A percentile compares a stretch with the other conserved stretches of the same genome.
Evolutionary conservation across 2,113 vertebrate genomes (phyloP).

Genomic region (Corydoras maculifer): DNA sequence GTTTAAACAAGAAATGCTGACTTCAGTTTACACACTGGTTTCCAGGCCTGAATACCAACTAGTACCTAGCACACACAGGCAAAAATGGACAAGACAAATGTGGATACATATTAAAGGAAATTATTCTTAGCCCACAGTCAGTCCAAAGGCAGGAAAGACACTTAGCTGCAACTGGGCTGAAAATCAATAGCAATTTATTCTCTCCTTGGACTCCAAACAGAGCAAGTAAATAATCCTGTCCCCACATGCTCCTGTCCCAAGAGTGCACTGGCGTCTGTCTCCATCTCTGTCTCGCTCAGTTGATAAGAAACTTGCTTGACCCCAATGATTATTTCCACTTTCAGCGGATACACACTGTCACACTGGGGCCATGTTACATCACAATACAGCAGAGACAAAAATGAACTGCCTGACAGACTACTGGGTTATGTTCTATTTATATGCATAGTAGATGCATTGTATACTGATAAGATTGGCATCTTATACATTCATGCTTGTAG

Average conservation of each 20-base stretch:
- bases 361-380: conserved; percentile 17
- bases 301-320: conserved; percentile 41
- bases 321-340: conserved; percentile 38
- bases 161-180: conserved; percentile 63
- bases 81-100: conserved; percentile 45
- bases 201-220: conserved; percentile 75
- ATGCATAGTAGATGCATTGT: too few relatives aligned
- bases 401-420: background rate
- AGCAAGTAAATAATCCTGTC: conserved; percentile 79
- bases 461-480: too few relatives aligned
- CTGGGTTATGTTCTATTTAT: too few relatives aligned
- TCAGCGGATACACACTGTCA: conserved; percentile 29
- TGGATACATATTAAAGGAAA: conserved; percentile 48
- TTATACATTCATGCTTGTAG: too few relatives aligned
- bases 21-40: conserved; percentile 18
- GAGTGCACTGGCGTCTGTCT: conserved; percentile 51
- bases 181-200: conserved; percentile 91
- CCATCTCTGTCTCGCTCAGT: conserved; percentile 23
- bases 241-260: conserved; percentile 67
- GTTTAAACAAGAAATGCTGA: conserved; percentile 22
- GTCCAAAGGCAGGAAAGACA: conserved; percentile 64
- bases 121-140: conserved; percentile 58
- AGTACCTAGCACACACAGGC: conserved; percentile 1
- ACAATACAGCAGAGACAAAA: conserved; percentile 31
- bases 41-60: conserved; percentile 24